phyloP scores from a whole-genome alignment of 2,888 invertebrate species.

The Sphaerophoria taeniata region DNA sequence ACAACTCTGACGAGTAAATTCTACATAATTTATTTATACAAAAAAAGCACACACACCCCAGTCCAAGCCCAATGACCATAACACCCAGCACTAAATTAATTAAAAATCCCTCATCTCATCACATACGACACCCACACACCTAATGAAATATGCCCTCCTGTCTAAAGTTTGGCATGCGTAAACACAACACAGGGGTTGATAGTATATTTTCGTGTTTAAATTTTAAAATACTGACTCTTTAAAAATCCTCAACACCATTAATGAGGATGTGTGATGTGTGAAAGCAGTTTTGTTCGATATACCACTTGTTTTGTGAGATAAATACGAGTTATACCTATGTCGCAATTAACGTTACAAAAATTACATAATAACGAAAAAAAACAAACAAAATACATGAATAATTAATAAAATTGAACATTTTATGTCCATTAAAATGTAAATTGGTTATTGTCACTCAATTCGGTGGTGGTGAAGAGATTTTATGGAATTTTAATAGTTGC shows the following conservation, averaged over 20 bases:
- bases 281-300: neutral
- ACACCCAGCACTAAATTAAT: slow-evolving; percentile 23
- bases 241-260: slow-evolving; percentile 14
- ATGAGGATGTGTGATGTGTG: neutral
- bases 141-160: neutral
- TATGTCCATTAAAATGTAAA: slow-evolving; percentile 61
- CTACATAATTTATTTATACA: too few relatives aligned
- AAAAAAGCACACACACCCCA: too few relatives aligned
- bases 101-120: slow-evolving; percentile 20
- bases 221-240: slow-evolving; percentile 5
- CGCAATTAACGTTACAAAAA: slow-evolving; percentile 11
- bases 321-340: neutral
- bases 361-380: neutral
- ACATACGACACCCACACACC: neutral
- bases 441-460: slow-evolving; percentile 65
- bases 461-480: slow-evolving; percentile 28
- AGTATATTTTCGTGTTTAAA: neutral
- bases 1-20: too few relatives aligned
- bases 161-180: neutral
- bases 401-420: slow-evolving; percentile 58
- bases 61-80: neutral
- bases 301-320: neutral
- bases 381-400: slow-evolving; percentile 15
- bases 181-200: too few relatives aligned
- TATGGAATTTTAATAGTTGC: slow-evolving; percentile 58